Evolutionary conservation across 2,113 vertebrate genomes (phyloP), one percentile per base, ranked within the genome.

Genomic region (Halichoerus grypus): DNA sequence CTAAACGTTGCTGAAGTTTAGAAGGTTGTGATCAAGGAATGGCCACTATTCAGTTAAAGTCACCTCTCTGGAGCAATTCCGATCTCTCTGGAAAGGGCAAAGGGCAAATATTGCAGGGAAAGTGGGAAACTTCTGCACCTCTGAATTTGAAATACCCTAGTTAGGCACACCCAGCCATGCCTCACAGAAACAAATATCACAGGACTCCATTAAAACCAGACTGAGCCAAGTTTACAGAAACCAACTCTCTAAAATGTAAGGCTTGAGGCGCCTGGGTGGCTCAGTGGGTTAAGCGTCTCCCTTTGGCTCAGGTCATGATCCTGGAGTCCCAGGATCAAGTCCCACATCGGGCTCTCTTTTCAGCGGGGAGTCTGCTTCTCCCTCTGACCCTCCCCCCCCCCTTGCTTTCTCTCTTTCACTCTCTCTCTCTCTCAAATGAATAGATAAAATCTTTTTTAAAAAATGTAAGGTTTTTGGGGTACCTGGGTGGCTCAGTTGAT

Each of bases 101-200:
- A 36, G 82, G 42, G 36, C 77, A 36, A 12, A 88, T 10, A 18
- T 46, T 89, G 13, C 63, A 51, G 51, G 26, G 46, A 51, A 51
- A 86, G 21, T 39, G 12, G 53, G 46, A 90, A 81, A 46, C 18
- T 22, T 61, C 24, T 55, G 51, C 21, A 76, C 42, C 33, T 94
- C 63, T 94, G 92, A 63, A 10, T 77, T 42, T 82, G 24, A 95
- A 97, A 79, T 55, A 79, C 11, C 72, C 24, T 57, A 53, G 12
- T 18, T 57, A 65, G 49, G 74, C 8, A 87, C 24, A 63, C 16
- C 31, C 90, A 72, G 42, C 16, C 57, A 80, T 59, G n/a, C 21
- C 67, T 88, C 80, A 51, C 13, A 39, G 74, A 83, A 85, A 89
- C 39, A 57, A 76, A 84, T 13, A 82, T 36, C 71, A 74, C 7